phyloP scores from a whole-genome alignment of 2,797 vertebrate genomes.

The Mustela erminea region DNA sequence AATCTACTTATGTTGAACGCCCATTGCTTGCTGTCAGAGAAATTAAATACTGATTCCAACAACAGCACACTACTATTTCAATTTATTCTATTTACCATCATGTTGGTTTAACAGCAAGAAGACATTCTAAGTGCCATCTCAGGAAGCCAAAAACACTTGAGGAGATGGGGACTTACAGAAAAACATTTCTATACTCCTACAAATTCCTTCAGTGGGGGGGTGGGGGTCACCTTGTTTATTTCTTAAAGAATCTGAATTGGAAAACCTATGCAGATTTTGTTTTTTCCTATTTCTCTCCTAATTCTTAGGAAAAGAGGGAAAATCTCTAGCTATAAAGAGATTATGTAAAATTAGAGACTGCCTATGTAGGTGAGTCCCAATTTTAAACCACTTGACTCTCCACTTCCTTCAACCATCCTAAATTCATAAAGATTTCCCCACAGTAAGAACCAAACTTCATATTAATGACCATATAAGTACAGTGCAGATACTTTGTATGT shows the following conservation, averaged over 20 bases:
- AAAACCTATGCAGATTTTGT: not conserved
- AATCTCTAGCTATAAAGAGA: slow-evolving; percentile 3
- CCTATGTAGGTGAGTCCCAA: not conserved
- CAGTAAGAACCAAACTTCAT: not conserved
- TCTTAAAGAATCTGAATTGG: slow-evolving; percentile 32
- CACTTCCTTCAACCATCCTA: not conserved
- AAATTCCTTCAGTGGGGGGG: not conserved
- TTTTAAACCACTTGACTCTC: slow-evolving; percentile 9
- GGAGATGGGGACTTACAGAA: not conserved
- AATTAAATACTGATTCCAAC: slow-evolving; percentile 21
- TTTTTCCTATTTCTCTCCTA: not conserved
- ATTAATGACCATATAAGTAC: not conserved
- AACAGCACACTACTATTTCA: slow-evolving; percentile 1
- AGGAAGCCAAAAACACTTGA: not conserved
- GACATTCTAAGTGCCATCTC: slow-evolving; percentile 19
- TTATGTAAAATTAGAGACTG: not conserved
- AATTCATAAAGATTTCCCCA: not conserved
- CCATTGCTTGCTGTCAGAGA: slow-evolving; percentile 18
- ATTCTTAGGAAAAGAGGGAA: slow-evolving; percentile 18
- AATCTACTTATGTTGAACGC: not conserved
- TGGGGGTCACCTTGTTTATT: not conserved
- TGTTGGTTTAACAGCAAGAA: slow-evolving; percentile 1
- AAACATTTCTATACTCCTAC: not conserved
- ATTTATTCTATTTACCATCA: slow-evolving; percentile 42
- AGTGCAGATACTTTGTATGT: not conserved